Evolutionary conservation across 2,888 invertebrate genomes (phyloP).

Genomic region (Drepanosiphum platanoidis): DNA sequence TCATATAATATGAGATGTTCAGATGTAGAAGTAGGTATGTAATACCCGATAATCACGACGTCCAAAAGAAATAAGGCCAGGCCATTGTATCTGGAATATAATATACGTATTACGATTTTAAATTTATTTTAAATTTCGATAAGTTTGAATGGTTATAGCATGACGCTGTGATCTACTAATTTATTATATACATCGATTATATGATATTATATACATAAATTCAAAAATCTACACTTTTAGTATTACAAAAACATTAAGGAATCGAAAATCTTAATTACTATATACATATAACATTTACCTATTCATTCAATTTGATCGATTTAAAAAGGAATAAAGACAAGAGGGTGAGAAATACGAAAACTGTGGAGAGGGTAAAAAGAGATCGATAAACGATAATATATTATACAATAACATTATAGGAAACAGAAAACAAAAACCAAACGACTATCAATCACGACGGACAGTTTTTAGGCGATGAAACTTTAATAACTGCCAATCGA

Average conservation of each 20-base stretch:
- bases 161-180: no score
- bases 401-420: background rate
- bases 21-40: no score
- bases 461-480: constrained; percentile 17
- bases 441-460: constrained; percentile 4
- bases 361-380: background rate
- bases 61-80: no score
- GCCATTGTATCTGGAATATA: no score
- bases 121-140: no score
- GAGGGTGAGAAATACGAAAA: background rate
- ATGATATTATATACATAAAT: no score
- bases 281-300: background rate
- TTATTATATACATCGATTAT: no score
- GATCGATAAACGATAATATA: background rate
- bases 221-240: no score
- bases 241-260: background rate
- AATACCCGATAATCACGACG: no score
- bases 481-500: constrained; percentile 26
- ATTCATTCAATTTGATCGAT: background rate
- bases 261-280: background rate
- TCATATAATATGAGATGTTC: no score
- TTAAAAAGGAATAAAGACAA: background rate
- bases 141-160: no score
- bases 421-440: constrained; percentile 2
- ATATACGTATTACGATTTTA: no score